Base-by-base conservation (phyloP, 2,113 vertebrate genomes). In the Proteles cristata region DNA sequence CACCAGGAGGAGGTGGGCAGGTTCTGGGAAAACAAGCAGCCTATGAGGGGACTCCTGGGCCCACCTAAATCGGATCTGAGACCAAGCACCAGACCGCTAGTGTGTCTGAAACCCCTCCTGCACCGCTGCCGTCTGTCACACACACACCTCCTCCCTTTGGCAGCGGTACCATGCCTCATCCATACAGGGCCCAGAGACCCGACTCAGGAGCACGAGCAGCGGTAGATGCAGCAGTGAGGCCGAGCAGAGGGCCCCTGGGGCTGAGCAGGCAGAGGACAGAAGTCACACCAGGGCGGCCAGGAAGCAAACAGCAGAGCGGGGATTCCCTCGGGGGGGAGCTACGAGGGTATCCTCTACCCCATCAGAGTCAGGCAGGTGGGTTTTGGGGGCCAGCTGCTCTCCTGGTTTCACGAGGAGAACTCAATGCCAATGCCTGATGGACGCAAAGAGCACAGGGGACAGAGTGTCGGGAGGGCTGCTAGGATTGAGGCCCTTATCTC, bases 241-340 rank as follows among this genome's bases (percentile, higher is more conserved):
- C 19, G 35, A 25, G 68, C 66, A 25, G 77, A 3, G n/a, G 50
- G 48, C 10, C 11, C 39, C 5, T 9, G 14, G 11, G 83, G 43
- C 84, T 26, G 50, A 68, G 53, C 45, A 28, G 84, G 16, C 45
- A 10, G 28, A 25, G 2, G 43, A 39, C 55, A 61, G 35, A 28
- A 25, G 65, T 65, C 68, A 65, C 4, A 11, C 16, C 17, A 21
- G 1, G 0, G 69, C 0, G 1, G 35, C 31, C 7, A 19, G 31
- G 4, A 61, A 89, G 33, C 61, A 93, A 66, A 7, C 4, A 7
- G 31, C 43, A 16, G 63, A 16, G 11, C 43, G 10, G 2, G 50
- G 17, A n/a, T 39, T 19, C 55, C 10, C 43, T 39, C 28, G 8
- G 65, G 65, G 76, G 26, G 33, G 21, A n/a, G n/a, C 39, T 43